phyloP scores from a whole-genome alignment of 2,113 vertebrate species.

The Cisticola juncidis region DNA sequence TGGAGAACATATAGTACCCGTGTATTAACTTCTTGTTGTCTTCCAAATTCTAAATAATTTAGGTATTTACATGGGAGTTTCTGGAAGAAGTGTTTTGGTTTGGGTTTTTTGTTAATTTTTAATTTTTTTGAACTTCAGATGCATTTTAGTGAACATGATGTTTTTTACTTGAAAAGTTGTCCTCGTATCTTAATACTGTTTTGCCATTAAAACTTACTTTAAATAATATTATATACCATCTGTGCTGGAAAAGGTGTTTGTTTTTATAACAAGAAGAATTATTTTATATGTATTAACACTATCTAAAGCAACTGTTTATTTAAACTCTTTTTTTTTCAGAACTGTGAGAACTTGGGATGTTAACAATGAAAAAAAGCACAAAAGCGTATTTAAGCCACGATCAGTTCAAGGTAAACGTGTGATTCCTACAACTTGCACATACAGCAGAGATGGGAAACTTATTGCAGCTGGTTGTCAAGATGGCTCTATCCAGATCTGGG shows the following conservation, averaged over 20 bases:
- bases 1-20: background rate
- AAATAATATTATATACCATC: background rate
- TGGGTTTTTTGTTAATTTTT: background rate
- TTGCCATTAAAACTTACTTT: background rate
- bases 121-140: background rate
- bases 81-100: background rate
- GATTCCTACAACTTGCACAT: conserved; percentile 89
- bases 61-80: background rate
- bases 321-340: conserved; percentile 66
- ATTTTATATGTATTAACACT: background rate
- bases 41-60: background rate
- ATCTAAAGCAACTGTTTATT: background rate
- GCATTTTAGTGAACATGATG: background rate
- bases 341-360: conserved; percentile 96
- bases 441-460: conserved; percentile 92
- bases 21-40: background rate
- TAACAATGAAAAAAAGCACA: conserved; percentile 91
- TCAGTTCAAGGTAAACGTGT: conserved; percentile 91
- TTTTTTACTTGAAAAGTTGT: background rate
- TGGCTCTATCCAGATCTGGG: conserved; percentile 97
- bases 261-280: background rate
- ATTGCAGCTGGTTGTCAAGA: conserved; percentile 94
- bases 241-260: background rate
- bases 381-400: conserved; percentile 90
- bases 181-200: background rate